Evolutionary conservation across 1,140 invertebrate species (phyloP), one percentile per base, ranked within the genome.

Genomic region (Globodera ellingtonae): DNA sequence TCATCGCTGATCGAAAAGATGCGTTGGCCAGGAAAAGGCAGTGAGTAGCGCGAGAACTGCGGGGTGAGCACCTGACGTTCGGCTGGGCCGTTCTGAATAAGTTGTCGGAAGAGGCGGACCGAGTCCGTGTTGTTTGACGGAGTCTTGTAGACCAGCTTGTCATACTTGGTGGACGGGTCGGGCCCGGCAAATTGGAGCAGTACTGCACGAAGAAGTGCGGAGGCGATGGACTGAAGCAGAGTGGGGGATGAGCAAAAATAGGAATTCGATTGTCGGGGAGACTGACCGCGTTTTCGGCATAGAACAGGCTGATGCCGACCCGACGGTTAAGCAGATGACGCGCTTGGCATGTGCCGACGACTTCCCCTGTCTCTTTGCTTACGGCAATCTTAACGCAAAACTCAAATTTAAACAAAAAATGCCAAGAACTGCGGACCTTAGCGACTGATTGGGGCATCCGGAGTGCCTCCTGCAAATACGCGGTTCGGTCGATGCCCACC

Each of bases 111-210:
- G 0, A 70, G 67, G 7, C 67, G 67, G 1, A 70, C 6, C 9
- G 67, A 70, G n/a, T 70, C 67, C 2, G 67, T 70, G 67, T 70
- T 70, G 67, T 47, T 70, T 1, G 67, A 70, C 67, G 67, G 67
- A 0, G 67, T 70, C n/a, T 70, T 70, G 67, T 70, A 70, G 67
- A 70, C 0, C 21, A 70, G 21, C 46, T 9, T 10, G n/a, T 35
- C 46, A 21, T 24, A 70, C 1, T 47, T 9, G 8, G 67, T 4
- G 8, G 67, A 35, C 24, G 67, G 67, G 10, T 47, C 18, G 35
- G 24, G 9, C 6, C 67, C 67, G 35, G 67, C 67, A 47, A 70
- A 70, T 47, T 70, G 35, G n/a, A 70, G 35, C 67, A 70, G 24
- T 44, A 47, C 46, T 6, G n/a, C 67, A 18, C 67, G 35, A 35